phyloP scores from a whole-genome alignment of 1,140 invertebrate genomes.

The Potamilus streckersoni region DNA sequence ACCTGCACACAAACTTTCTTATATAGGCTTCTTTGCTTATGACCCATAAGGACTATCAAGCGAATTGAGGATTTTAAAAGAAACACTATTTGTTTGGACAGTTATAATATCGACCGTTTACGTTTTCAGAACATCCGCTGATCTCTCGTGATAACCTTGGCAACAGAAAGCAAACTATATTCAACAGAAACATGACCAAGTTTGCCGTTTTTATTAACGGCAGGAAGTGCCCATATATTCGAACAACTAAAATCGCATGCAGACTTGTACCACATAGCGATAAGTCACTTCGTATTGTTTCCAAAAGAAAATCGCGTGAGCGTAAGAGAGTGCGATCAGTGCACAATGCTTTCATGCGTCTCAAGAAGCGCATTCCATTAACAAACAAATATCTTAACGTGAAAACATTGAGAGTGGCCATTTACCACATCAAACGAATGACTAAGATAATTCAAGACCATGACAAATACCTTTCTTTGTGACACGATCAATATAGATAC shows the following conservation, averaged over 20 bases:
- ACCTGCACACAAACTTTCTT: too few species aligned
- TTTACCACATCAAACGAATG: constrained; percentile 90
- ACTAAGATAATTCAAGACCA: constrained; percentile 79
- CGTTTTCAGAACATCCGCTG: too few species aligned
- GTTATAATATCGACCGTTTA: too few species aligned
- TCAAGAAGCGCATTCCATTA: constrained; percentile 58
- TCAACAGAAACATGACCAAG: too few species aligned
- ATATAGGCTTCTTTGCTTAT: too few species aligned
- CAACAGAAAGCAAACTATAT: too few species aligned
- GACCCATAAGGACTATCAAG: too few species aligned
- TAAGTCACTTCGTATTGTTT: constrained; percentile 81
- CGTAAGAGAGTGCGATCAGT: constrained; percentile 94
- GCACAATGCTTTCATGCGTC: constrained; percentile 72
- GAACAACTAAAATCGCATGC: constrained; percentile 34
- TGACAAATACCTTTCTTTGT: constrained; percentile 24
- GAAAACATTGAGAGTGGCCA: constrained; percentile 90
- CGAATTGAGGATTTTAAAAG: too few species aligned
- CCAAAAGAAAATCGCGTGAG: constrained; percentile 90
- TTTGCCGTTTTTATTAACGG: too few species aligned
- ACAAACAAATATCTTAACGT: constrained; percentile 80
- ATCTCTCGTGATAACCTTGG: too few species aligned
- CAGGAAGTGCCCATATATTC: constrained; percentile 4
- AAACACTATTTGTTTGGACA: too few species aligned
- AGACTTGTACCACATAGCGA: constrained; percentile 53
- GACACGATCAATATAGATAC: too few species aligned